phyloP scores from a whole-genome alignment of 2,113 vertebrate genomes.

The Cygnus atratus region DNA sequence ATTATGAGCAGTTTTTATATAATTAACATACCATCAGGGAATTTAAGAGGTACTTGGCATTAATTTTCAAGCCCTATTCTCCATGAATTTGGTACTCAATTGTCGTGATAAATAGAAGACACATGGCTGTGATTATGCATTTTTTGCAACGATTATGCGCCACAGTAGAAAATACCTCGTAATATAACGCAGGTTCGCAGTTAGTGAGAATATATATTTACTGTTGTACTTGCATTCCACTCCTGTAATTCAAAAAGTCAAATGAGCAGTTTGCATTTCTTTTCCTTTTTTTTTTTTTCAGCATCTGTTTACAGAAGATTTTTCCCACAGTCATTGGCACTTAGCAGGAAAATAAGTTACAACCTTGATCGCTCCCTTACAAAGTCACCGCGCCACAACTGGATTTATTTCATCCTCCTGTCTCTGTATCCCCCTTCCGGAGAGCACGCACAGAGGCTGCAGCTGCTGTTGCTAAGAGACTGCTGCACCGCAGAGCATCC shows the following conservation, averaged over 20 bases:
- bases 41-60: slow-evolving; percentile 61
- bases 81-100: slow-evolving; percentile 35
- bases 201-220: not conserved
- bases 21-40: slow-evolving; percentile 62
- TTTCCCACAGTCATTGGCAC: slow-evolving; percentile 48
- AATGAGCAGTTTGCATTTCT: not conserved
- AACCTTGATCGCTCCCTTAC: slow-evolving; percentile 5
- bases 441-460: slow-evolving; percentile 65
- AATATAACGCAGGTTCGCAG: not conserved
- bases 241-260: not conserved
- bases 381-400: not conserved
- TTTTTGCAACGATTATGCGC: not conserved
- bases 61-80: slow-evolving; percentile 56
- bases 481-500: slow-evolving; percentile 2
- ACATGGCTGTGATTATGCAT: not conserved
- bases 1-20: slow-evolving; percentile 55
- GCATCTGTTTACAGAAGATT: slow-evolving; percentile 4
- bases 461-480: slow-evolving; percentile 77
- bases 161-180: not conserved
- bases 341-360: slow-evolving; percentile 46
- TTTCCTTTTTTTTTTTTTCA: not conserved
- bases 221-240: not conserved
- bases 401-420: slow-evolving; percentile 69
- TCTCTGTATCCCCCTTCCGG: slow-evolving; percentile 76
- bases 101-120: slow-evolving; percentile 55